phyloP scores from a whole-genome alignment of 2,113 vertebrate genomes.

The Hydrolagus affinis region DNA sequence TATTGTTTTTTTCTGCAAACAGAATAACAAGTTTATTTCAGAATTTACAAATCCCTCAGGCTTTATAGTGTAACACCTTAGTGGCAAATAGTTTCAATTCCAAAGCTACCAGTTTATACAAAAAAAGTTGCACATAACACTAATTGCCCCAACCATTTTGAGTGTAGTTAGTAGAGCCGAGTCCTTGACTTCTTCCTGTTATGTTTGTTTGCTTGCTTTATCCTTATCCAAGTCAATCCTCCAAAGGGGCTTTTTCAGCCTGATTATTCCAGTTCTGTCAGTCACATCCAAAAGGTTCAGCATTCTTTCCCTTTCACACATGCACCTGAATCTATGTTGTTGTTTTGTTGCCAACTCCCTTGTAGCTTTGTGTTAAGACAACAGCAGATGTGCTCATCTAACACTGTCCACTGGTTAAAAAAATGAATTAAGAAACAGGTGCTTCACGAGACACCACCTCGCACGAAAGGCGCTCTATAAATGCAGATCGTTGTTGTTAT shows the following conservation, averaged over 20 bases:
- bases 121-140: neutral
- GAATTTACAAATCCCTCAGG: neutral
- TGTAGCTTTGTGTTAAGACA: neutral
- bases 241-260: no score
- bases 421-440: neutral
- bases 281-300: no score
- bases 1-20: neutral
- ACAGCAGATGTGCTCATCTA: neutral
- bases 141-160: neutral
- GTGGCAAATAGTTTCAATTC: neutral
- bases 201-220: no score
- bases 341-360: no score
- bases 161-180: no score
- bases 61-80: neutral
- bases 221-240: no score
- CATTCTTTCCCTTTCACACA: no score
- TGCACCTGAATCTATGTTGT: no score
- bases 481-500: neutral
- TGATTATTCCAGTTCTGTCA: no score
- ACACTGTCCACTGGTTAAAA: neutral
- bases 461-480: no score
- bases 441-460: no score
- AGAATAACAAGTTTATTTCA: neutral
- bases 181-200: no score
- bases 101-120: conserved; percentile 1